These are phyloP conservation scores for Dryobotodes eremita DNA, from an alignment of 2,888 invertebrate species.

Conservation along the genomic window DNA sequence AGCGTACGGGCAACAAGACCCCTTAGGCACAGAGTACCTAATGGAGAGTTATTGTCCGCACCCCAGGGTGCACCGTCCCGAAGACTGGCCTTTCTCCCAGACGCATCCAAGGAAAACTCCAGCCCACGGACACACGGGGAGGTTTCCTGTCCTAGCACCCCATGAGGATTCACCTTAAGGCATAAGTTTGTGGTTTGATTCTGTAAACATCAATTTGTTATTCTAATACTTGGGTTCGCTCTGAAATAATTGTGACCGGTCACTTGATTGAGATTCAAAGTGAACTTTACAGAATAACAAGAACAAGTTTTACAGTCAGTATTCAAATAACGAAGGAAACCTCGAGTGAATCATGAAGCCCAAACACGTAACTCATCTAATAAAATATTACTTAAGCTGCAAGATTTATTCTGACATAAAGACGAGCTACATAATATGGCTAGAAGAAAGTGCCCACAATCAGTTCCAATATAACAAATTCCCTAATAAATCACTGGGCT, in stretches of 20 bases:
- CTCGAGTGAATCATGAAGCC: neutral
- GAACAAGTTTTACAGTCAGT: neutral
- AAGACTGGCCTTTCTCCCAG: no score
- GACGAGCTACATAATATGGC: constrained; percentile 5
- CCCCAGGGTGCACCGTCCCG: no score
- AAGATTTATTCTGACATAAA: constrained; percentile 38
- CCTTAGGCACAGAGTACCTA: no score
- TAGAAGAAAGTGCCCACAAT: constrained; percentile 35
- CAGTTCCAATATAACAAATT: constrained; percentile 48
- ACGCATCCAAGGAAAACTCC: no score
- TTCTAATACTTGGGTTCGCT: neutral
- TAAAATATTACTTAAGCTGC: constrained; percentile 27
- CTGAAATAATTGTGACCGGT: constrained; percentile 17
- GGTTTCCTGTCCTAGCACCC: no score
- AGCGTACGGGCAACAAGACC: no score
- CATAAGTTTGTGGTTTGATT: neutral
- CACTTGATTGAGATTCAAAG: constrained; percentile 4
- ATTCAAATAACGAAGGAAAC: constrained; percentile 9
- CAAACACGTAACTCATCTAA: constrained; percentile 8
- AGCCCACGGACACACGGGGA: no score
- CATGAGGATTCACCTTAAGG: no score
- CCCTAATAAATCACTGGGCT: constrained; percentile 57
- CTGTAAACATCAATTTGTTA: constrained; percentile 1
- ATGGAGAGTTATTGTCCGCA: no score
- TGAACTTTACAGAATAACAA: neutral